Evolutionary conservation across 30 jellyfish, hydroid and myxozoan genomes (phyloP), one percentile per base, ranked within the genome.

Genomic region (Sanderia malayensis): DNA sequence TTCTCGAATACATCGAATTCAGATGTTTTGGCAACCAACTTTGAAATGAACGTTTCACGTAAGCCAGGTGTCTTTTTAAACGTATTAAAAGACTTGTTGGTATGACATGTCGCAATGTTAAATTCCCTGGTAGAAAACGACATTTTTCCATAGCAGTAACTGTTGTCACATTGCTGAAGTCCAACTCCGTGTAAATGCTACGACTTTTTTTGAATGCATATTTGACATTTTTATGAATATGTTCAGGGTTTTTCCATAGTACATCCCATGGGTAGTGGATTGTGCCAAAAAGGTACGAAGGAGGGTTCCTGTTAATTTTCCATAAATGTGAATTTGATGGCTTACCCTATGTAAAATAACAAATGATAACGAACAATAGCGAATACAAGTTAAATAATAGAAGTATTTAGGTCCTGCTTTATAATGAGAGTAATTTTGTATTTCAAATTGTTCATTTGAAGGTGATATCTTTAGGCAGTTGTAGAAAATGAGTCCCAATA

Each of bases 271-370:
- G 95, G 23, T 73, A 86, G 27, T 85, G 95, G 29, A 85, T 85
- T 58, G 95, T 85, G 25, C 95, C 95, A 85, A 85, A 85, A 32
- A 85, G 76, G 74, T 74, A 85, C 9, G 87, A 68, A 0, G 95
- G 95, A 32, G 95, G 95, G 28, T 58, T 74, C 28, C 68, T 64
- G 58, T 85, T 83, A 18, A 85, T 2, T 47, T 81, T 65, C 95
- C 95, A 85, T 71, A 85, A 49, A 49, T 62, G 85, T 44, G 95
- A 85, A 46, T 85, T 85, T 19, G 85, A 31, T 73, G 85, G 84
- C 44, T 68, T 85, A 46, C 82, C 88, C 95, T 85, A 73, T 31
- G 31, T n/a, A 61, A 58, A 45, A 58, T 44, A 31, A 58, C 59
- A 9, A 19, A 44, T 30, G 20, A 31, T n/a, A 24, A 23, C 21